Evolutionary conservation across 1,140 invertebrate species (phyloP), one percentile per base, ranked within the genome.

Genomic region (Bombus terrestris): DNA sequence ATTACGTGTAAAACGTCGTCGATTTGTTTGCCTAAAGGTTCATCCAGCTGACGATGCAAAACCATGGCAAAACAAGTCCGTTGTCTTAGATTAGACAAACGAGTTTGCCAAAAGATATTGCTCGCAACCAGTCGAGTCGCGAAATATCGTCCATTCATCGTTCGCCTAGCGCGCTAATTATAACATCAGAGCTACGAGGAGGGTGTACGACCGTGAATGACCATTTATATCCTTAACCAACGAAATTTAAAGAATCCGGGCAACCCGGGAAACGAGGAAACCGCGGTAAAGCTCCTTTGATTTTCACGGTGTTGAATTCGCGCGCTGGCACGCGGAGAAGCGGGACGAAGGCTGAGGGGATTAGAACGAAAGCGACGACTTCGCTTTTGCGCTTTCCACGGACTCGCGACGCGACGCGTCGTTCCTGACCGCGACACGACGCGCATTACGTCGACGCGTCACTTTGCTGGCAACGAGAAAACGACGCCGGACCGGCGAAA

Each of bases 121-220:
- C 57, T 59, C 4, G n/a, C n/a, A 15, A 2, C 0, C n/a, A 1
- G 5, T 5, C 62, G 1, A 37, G 13, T n/a, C 41, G 28, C 41
- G 18, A 66, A 53, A 66, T 75, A 82, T 82, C 72, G 62, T 41
- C 35, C 41, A 83, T 76, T 53, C 18, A 22, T 53, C 18, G 47
- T 22, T 83, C 81, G 74, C 22, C 43, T 64, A 43, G 32, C 69
- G 32, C 35, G 59, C 72, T 83, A 83, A 83, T 83, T 83, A 83
- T 59, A 28, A 6, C 25, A 25, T 43, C n/a, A 4, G 39, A 10
- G 41, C 8, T 12, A 25, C 28, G 13, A 15, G 2, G 1, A 25
- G 35, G 25, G 2, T 25, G 9, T 9, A 41, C 9, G 15, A 25
- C 18, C 41, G 47, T 53, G 43, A 83, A 83, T 83, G 43, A 76